Evolutionary conservation across 2,797 vertebrate species (phyloP).

Genomic region (Paedocypris micromegethes): DNA sequence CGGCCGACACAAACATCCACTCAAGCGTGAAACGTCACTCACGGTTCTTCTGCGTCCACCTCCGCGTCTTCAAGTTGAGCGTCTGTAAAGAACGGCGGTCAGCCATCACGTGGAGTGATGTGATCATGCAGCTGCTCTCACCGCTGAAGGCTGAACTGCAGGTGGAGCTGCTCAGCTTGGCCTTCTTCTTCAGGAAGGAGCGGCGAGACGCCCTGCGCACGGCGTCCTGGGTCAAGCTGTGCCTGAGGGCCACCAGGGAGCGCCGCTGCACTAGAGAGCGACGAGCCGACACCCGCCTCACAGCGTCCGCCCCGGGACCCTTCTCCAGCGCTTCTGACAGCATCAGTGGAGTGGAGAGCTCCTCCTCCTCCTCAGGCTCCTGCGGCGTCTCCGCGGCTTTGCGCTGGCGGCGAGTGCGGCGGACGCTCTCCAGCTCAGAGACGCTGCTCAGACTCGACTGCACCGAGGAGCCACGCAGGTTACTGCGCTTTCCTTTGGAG

Average conservation of each 20-base stretch:
- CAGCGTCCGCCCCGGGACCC: conserved; percentile 53
- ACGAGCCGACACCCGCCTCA: conserved; percentile 47
- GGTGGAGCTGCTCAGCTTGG: conserved; percentile 50
- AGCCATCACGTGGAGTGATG: background rate
- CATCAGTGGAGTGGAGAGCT: conserved; percentile 45
- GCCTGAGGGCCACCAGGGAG: conserved; percentile 68
- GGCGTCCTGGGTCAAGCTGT: conserved; percentile 65
- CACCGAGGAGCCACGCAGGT: conserved; percentile 66
- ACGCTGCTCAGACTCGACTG: conserved; percentile 58
- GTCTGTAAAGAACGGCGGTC: conserved; percentile 42
- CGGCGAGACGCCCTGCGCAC: conserved; percentile 64
- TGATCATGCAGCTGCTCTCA: conserved; percentile 55
- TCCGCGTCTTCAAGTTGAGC: conserved; percentile 43
- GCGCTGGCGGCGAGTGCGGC: conserved; percentile 65
- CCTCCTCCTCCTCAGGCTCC: conserved; percentile 37
- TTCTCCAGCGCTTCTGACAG: conserved; percentile 40
- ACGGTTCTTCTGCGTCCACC: conserved; percentile 52
- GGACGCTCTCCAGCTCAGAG: conserved; percentile 61
- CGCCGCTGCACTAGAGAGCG: conserved; percentile 67
- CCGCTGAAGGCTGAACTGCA: conserved; percentile 57
- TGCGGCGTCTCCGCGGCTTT: conserved; percentile 53
- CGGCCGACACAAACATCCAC: background rate
- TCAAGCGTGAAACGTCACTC: conserved; percentile 42
- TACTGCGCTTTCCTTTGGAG: conserved; percentile 71
- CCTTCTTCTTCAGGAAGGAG: conserved; percentile 60